Conservation (phyloP, 2,888 invertebrate species). For the Tetragnatha montana region DNA sequence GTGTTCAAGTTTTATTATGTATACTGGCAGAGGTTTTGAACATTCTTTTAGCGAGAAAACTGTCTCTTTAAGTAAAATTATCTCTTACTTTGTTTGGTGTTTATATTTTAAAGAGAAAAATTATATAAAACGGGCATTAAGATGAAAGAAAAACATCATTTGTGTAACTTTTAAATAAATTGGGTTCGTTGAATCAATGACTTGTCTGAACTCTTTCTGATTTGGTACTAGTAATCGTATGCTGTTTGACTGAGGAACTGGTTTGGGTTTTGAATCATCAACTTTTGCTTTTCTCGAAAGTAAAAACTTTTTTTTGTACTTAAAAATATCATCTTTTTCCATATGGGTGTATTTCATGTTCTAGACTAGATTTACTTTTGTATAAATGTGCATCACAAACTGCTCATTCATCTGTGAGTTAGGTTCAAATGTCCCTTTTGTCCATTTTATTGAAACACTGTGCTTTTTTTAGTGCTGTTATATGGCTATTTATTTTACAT, state of each 20-base stretch:
- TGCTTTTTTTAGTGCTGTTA: conserved; percentile 2
- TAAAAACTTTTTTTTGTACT: background rate
- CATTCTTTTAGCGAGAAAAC: too few species aligned
- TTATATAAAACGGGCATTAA: too few species aligned
- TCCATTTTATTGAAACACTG: background rate
- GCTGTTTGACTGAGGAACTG: background rate
- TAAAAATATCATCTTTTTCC: background rate
- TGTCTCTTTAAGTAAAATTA: too few species aligned
- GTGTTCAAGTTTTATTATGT: too few species aligned
- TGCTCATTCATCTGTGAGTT: background rate
- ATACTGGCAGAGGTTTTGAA: too few species aligned
- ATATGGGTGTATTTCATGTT: background rate
- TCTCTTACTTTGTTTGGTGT: too few species aligned
- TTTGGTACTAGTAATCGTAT: too few species aligned
- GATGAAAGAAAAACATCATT: too few species aligned
- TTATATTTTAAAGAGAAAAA: too few species aligned
- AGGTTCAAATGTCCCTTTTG: background rate
- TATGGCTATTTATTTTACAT: conserved; percentile 41
- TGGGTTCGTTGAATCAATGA: too few species aligned
- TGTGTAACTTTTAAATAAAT: too few species aligned
- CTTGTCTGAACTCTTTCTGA: too few species aligned
- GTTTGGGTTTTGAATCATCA: background rate
- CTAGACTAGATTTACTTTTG: background rate
- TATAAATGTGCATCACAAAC: background rate
- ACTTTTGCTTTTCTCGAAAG: background rate